Base-by-base conservation (phyloP, 2,113 vertebrate genomes). In the Geococcyx californianus region DNA sequence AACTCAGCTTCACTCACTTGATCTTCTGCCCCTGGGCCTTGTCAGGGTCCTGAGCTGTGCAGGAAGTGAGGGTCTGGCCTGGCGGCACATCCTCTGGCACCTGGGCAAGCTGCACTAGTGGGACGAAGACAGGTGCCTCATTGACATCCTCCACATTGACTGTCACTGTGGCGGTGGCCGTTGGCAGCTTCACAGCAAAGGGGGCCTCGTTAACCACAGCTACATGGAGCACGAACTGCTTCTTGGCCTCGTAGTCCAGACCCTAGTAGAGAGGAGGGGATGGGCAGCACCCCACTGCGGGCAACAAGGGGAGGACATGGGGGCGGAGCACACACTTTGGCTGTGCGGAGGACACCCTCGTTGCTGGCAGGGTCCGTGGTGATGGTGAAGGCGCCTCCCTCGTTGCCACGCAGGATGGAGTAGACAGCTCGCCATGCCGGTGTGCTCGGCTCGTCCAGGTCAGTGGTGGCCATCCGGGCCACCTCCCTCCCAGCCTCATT, bases 11-110 rank as follows among this genome's bases (percentile, higher is more conserved):
- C 0, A 0, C 98, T 98, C 98, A 99, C 99, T 64, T 97, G 96
- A 99, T 96, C 55, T 24, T 98, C 97, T 99, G 99, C 16, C 92
- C 67, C 89, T 96, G 98, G 1, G 77, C 97, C 7, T 45, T 97
- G 93, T 99, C 99, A 0, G 99, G 99, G 92, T 99, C 99, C 62
- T 81, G 97, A 1, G 99, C 99, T 0, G 73, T 97, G 95, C 98
- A 99, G 60, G 92, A 21, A 0, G 96, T 51, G 21, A 99, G 47
- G 0, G 93, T 54, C 40, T 76, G 84, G 51, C 95, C 97, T 0
- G 73, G 2, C 0, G 88, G 29, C 31, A 97, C 54, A 16, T 98
- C 90, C 94, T 99, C 99, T 0, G 23, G 79, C 84, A 97, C 98
- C 0, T 51, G 90, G 1, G 98, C 90, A 0, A 25, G 13, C 89